These are phyloP conservation scores for Colletes collaris DNA, from an alignment of 2,888 invertebrate genomes.

Conservation along the genomic window DNA sequence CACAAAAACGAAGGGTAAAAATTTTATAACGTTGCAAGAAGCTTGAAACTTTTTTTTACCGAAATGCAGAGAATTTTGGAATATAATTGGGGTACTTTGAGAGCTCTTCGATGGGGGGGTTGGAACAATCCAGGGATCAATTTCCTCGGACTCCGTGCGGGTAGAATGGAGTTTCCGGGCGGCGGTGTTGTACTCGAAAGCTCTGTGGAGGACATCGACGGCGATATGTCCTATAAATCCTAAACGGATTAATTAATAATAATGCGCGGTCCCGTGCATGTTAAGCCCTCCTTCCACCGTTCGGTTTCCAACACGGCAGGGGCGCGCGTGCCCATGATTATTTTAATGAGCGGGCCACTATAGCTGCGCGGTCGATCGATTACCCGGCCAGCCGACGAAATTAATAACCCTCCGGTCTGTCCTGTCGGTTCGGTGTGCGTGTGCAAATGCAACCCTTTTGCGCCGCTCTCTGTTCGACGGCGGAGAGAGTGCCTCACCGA, in stretches of 20 bases:
- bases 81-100: no score
- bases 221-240: constrained; percentile 66
- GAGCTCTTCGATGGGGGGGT: not conserved
- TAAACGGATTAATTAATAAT: constrained; percentile 73
- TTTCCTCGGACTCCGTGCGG: not conserved
- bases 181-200: not conserved
- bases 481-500: constrained; percentile 25
- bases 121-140: not conserved
- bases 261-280: constrained; percentile 66
- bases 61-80: no score
- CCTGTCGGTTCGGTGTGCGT: constrained; percentile 13
- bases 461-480: constrained; percentile 15
- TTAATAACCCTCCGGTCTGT: constrained; percentile 65
- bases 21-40: no score
- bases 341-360: constrained; percentile 70
- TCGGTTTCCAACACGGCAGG: constrained; percentile 45
- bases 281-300: constrained; percentile 48
- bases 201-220: constrained; percentile 41
- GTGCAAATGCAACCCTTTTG: not conserved
- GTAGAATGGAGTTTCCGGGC: not conserved
- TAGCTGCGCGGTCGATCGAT: constrained; percentile 68
- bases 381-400: constrained; percentile 67
- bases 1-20: no score
- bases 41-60: no score
- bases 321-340: constrained; percentile 68